phyloP scores from a whole-genome alignment of 2,888 invertebrate genomes.

The Caenorhabditis virilis region DNA sequence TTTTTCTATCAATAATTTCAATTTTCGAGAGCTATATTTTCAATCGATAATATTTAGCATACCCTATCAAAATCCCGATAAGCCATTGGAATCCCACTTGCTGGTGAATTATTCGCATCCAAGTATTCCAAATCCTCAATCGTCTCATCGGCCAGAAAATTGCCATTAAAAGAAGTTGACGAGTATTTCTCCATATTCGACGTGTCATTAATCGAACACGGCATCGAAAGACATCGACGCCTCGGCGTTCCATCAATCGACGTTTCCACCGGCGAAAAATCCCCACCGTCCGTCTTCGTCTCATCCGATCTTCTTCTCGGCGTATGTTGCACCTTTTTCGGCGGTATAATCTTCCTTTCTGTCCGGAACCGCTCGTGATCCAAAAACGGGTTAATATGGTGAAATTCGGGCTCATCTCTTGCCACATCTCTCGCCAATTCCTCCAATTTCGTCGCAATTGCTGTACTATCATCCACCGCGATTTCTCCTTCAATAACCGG shows the following conservation, averaged over 20 bases:
- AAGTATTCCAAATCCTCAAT: conserved; percentile 4
- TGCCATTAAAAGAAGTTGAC: conserved; percentile 2
- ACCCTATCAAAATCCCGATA: conserved; percentile 37
- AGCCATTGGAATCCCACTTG: conserved; percentile 37
- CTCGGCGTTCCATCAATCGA: not conserved
- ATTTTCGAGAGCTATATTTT: not conserved
- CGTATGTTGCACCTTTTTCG: conserved; percentile 6
- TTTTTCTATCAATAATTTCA: not conserved
- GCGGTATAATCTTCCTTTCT: conserved; percentile 39
- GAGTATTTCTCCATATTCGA: not conserved
- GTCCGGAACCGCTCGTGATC: conserved; percentile 31
- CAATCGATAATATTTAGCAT: not conserved
- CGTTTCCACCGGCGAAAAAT: not conserved
- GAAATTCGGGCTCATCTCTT: conserved; percentile 17
- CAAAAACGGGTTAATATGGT: conserved; percentile 29
- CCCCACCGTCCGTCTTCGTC: conserved; percentile 19
- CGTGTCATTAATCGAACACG: conserved; percentile 20
- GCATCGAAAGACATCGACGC: conserved; percentile 38
- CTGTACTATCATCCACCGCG: not conserved
- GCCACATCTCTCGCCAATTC: conserved; percentile 28
- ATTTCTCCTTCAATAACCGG: conserved; percentile 29
- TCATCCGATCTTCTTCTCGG: conserved; percentile 25
- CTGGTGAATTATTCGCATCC: conserved; percentile 9
- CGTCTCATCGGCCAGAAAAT: not conserved
- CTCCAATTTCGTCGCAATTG: conserved; percentile 14